Base-by-base conservation (phyloP, 1,140 invertebrate species). In the Microplitis demolitor region DNA sequence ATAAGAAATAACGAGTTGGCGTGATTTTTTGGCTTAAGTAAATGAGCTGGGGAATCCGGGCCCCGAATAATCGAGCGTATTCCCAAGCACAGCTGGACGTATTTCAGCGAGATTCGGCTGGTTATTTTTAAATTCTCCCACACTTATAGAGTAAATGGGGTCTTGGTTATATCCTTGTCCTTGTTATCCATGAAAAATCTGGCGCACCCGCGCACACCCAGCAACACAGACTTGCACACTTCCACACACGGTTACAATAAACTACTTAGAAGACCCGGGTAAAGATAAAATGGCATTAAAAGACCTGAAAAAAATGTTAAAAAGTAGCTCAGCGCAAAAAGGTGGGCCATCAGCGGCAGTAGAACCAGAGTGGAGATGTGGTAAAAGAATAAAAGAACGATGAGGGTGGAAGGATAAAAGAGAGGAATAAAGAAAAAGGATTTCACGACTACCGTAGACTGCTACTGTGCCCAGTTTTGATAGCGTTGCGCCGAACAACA, bases 131-230 rank as follows among this genome's bases (percentile, higher is more conserved):
- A 8, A 45, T 45, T 45, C 69, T 71, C 69, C 69, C 69, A 71
- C 69, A 71, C 61, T 71, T 54, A 31, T 51, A 56, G 16, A 53
- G 45, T 50, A 24, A 54, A 45, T 45, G 39, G 5, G 39, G 5
- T 8, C 39, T 45, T 8, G 5, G 39, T 9, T 45, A 6, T 45
- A n/a, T 37, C 45, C 58, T 31, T 61, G 64, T 68, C 76, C 60
- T 74, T 62, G 78, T 81, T 80, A 84, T 84, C 81, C 76, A 50
- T 35, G 67, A 71, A 81, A 80, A 83, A 85, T 83, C 82, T 76
- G 78, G 74, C 77, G 79, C 84, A 80, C 78, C 78, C 80, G 81
- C 79, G 78, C 78, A 80, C 78, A 80, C 74, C 74, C 71, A 76
- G 73, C 75, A 74, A 74, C 76, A 45, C 39, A 8, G 1, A 45